Evolutionary conservation across 2,113 vertebrate species (phyloP).

Genomic region (Nycticorax nycticorax): DNA sequence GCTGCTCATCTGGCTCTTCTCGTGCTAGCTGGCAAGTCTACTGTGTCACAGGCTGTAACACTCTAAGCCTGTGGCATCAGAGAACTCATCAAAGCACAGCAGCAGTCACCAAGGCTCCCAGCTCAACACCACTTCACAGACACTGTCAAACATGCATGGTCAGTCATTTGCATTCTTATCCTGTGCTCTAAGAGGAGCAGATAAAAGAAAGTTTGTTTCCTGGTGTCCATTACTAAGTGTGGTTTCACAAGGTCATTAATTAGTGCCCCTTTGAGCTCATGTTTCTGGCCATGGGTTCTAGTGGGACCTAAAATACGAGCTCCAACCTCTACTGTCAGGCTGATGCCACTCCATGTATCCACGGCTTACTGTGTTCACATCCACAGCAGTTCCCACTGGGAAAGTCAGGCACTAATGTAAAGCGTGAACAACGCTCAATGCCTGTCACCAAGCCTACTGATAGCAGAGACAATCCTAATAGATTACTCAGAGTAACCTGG

Average conservation of each 20-base stretch:
- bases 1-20: conserved; percentile 37
- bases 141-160: not conserved
- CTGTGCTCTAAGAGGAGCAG: not conserved
- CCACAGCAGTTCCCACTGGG: not conserved
- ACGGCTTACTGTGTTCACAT: not conserved
- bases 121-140: not conserved
- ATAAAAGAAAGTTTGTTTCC: not conserved
- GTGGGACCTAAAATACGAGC: not conserved
- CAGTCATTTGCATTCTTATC: not conserved
- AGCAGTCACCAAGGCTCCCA: not conserved
- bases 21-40: not conserved
- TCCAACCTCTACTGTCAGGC: not conserved
- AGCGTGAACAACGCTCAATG: not conserved
- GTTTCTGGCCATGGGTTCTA: not conserved
- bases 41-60: not conserved
- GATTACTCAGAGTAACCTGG: not conserved
- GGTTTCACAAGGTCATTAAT: not conserved
- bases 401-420: not conserved
- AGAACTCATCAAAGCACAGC: conserved; percentile 3
- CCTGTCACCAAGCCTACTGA: not conserved
- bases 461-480: not conserved
- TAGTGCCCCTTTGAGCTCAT: not conserved
- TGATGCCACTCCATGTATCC: not conserved
- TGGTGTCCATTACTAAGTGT: not conserved
- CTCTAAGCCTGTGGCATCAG: not conserved